These are phyloP conservation scores for Smittia sp. DNA, from an alignment of 2,888 invertebrate species.

Conservation along the genomic window DNA sequence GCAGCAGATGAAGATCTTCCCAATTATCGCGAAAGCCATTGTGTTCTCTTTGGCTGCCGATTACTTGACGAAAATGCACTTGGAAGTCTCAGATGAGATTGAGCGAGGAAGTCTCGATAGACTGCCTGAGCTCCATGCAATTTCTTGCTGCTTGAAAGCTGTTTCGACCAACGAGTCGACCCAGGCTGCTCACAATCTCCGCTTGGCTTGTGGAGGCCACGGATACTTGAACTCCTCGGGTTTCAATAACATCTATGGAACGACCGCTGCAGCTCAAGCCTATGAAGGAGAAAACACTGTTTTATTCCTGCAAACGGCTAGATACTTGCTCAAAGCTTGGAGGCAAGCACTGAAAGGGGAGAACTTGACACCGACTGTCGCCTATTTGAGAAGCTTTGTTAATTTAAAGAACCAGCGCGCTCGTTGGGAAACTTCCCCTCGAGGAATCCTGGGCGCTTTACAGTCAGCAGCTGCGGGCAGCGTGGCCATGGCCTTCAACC, in stretches of 20 bases:
- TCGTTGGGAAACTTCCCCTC: constrained; percentile 52
- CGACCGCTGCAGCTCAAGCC: constrained; percentile 83
- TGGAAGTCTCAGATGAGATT: constrained; percentile 74
- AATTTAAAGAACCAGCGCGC: constrained; percentile 43
- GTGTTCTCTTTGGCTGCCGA: constrained; percentile 73
- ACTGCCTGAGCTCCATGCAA: constrained; percentile 82
- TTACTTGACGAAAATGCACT: constrained; percentile 83
- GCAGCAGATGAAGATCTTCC: constrained; percentile 89
- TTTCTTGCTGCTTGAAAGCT: constrained; percentile 90
- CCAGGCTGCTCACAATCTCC: constrained; percentile 74
- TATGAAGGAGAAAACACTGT: constrained; percentile 98
- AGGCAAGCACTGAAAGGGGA: constrained; percentile 63
- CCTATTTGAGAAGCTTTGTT: constrained; percentile 57
- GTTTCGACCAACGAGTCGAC: constrained; percentile 75
- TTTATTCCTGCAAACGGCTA: constrained; percentile 83
- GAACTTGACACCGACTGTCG: constrained; percentile 65
- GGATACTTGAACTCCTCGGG: constrained; percentile 88
- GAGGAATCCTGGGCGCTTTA: constrained; percentile 58
- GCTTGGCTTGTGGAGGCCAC: constrained; percentile 92
- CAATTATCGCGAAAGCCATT: constrained; percentile 76
- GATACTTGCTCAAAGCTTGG: constrained; percentile 79
- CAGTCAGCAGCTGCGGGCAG: constrained; percentile 55
- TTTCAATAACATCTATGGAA: constrained; percentile 81
- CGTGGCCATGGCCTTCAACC: constrained; percentile 36
- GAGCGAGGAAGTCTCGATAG: constrained; percentile 77